Evolutionary conservation across 1,140 invertebrate species (phyloP).

Genomic region (Conus betulinus): DNA sequence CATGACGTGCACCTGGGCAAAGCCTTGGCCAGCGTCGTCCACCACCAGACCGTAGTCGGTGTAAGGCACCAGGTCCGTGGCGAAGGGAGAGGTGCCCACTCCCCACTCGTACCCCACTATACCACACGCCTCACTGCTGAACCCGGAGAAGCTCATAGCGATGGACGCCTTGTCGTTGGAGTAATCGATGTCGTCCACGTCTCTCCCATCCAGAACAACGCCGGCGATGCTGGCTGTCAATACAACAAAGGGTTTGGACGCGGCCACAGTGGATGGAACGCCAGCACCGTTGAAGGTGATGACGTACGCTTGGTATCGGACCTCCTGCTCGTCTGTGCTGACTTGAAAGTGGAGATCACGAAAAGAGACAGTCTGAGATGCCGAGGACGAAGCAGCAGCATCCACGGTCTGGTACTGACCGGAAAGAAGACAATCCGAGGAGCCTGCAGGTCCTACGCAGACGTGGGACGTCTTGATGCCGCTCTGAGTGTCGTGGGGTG

Average conservation of each 20-base stretch:
- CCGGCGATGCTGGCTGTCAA: conserved; percentile 52
- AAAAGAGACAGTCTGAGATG: background rate
- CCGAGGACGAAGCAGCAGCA: background rate
- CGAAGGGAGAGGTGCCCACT: conserved; percentile 50
- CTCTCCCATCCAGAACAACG: conserved; percentile 50
- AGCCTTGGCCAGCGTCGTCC: conserved; percentile 42
- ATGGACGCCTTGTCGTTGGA: conserved; percentile 50
- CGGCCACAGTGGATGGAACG: conserved; percentile 19
- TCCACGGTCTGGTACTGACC: background rate
- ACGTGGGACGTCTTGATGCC: conserved; percentile 37
- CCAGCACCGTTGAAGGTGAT: conserved; percentile 54
- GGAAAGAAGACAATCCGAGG: background rate
- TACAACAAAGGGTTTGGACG: conserved; percentile 49
- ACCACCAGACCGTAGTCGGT: conserved; percentile 53
- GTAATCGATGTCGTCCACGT: conserved; percentile 46
- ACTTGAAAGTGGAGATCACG: conserved; percentile 10
- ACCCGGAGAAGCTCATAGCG: conserved; percentile 54
- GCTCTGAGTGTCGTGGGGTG: conserved; percentile 49
- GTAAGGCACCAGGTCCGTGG: conserved; percentile 49
- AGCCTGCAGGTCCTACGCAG: conserved; percentile 39
- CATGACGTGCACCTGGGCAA: conserved; percentile 48
- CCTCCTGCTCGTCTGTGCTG: background rate
- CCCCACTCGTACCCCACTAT: conserved; percentile 57
- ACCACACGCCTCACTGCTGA: conserved; percentile 55
- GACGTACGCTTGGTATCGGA: conserved; percentile 30